Percentiles rank a stretch among this genome's conserved stretches.
phyloP scores from a whole-genome alignment of 2,888 invertebrate species.

The Holacanthella duospinosa region DNA sequence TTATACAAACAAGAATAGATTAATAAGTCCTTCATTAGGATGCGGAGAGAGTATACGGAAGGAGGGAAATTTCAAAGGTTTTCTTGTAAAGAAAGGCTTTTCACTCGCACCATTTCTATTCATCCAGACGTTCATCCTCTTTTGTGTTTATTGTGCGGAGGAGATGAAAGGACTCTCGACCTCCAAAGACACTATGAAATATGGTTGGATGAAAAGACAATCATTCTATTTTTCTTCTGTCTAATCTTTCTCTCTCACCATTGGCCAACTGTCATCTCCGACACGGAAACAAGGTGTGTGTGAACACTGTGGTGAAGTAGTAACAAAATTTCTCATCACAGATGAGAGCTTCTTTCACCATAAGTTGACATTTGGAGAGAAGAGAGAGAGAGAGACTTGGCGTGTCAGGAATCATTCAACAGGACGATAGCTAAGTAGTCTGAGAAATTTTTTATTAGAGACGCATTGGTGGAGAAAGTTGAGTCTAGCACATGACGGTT shows the following conservation, averaged over 20 bases:
- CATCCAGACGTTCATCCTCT: slow-evolving; percentile 11
- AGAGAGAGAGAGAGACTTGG: no score
- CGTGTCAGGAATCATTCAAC: slow-evolving; percentile 10
- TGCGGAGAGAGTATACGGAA: no score
- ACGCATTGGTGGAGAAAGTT: background rate
- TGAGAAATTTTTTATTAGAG: slow-evolving; percentile 6
- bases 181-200: slow-evolving; percentile 8
- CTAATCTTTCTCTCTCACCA: background rate
- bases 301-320: background rate
- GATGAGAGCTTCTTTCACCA: background rate
- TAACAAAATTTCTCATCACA: background rate
- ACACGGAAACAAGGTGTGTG: background rate
- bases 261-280: background rate
- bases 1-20: no score
- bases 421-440: background rate
- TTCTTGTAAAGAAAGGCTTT: background rate
- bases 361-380: background rate
- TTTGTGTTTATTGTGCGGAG: slow-evolving; percentile 4
- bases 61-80: background rate
- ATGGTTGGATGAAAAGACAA: slow-evolving; percentile 18
- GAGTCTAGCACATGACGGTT: no score
- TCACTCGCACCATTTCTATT: slow-evolving; percentile 17
- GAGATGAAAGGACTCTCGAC: background rate
- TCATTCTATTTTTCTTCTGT: slow-evolving; percentile 8
- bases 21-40: background rate